Base-by-base conservation (phyloP, 1,140 invertebrate genomes). In the Ganaspis sp. region DNA sequence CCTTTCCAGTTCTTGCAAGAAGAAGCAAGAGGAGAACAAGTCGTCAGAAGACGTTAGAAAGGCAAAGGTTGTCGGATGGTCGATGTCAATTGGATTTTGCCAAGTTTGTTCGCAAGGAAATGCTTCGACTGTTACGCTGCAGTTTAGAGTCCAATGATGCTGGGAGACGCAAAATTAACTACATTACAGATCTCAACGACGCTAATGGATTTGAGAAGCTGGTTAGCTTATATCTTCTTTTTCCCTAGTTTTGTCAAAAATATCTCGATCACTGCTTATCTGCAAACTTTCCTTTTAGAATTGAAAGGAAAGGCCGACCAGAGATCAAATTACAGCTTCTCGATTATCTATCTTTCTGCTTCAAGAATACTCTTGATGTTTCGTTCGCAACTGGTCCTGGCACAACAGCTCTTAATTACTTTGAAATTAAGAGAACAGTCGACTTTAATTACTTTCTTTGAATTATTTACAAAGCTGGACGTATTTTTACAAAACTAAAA, bases 191-290 rank as follows among this genome's bases (percentile, higher is more conserved):
- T 53, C 77, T 45, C 74, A 75, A 82, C 49, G 77, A 75, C 37
- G 73, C 71, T 82, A 82, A 77, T 82, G 78, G 77, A 77, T 79
- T 79, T 75, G 45, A 74, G 54, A 75, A 79, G 70, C 71, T 77
- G 79, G 75, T 58, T 40, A 37, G 64, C 73, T 75, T 70, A 79
- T 15, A 15, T 75, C 37, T 64, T 12, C 26, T 64, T 8, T 34
- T n/a, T 64, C 23, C 23, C 1, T 23, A 49, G 0, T 29, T n/a
- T 64, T 29, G 23, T n/a, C 58, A n/a, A 9, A 64, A 64, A 64
- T 64, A 64, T 64, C 58, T 15, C 1, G n/a, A 64, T 64, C 8
- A 64, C 58, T 64, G 12, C 58, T 29, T 64, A 29, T 45, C 54
- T 15, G 12, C 26, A 64, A 29, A 17, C 11, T 64, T 64, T 64